These are phyloP conservation scores for Ciconia boyciana DNA, from an alignment of 2,113 vertebrate genomes.

Conservation along the genomic window DNA sequence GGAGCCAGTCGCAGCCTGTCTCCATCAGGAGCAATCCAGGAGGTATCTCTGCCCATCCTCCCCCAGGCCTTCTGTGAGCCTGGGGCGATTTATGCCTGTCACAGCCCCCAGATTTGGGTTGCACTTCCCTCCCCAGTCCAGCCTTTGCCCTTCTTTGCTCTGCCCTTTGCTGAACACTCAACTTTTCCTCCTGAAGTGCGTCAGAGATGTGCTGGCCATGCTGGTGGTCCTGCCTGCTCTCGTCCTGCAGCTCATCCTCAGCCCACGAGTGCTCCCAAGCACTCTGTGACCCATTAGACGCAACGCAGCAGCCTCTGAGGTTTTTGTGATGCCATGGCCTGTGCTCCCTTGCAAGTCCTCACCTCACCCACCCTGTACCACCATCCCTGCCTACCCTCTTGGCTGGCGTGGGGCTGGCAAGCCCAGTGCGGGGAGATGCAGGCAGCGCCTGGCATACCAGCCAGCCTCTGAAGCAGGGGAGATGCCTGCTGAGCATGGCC, in stretches of 20 bases:
- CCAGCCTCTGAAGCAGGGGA: background rate
- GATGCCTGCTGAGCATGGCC: background rate
- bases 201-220: background rate
- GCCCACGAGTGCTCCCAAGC: background rate
- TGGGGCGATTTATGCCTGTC: background rate
- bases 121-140: accelerated
- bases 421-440: background rate
- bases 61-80: background rate
- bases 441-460: background rate
- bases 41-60: background rate
- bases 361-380: background rate
- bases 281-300: accelerated
- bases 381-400: background rate
- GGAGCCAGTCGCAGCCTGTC: background rate
- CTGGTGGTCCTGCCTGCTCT: background rate
- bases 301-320: background rate
- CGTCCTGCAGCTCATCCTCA: background rate
- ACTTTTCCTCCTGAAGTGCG: background rate
- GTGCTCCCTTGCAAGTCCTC: background rate
- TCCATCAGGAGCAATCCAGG: background rate
- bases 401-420: background rate
- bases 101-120: background rate
- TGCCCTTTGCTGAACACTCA: background rate
- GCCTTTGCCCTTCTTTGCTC: background rate
- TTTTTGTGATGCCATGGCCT: background rate